Base-by-base conservation (phyloP, 2,113 vertebrate genomes). In the Osmerus eperlanus region DNA sequence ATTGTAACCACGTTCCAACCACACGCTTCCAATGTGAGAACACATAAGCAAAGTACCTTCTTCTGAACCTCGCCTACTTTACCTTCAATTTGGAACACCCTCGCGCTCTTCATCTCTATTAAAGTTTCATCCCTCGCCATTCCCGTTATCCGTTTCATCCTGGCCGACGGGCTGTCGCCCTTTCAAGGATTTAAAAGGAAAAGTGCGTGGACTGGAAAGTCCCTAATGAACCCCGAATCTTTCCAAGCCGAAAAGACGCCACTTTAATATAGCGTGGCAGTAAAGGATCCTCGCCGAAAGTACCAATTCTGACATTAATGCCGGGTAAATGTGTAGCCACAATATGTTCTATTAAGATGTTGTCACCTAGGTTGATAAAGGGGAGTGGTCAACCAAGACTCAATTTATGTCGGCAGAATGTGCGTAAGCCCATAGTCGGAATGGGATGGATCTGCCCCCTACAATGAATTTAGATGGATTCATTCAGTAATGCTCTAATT, bases 51-150 rank as follows among this genome's bases (percentile, higher is more conserved):
- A 28, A 3, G 25, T 16, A 41, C 6, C n/a, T 2, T 36, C 60
- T 23, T 71, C 2, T 18, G 56, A 59, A 59, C 21, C 18, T 59
- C n/a, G 53, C 14, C 14, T 4, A 25, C 25, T 15, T 83, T 85
- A 92, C 91, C 91, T 90, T 64, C 78, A 0, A 70, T 65, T 66
- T 89, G 89, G 6, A 78, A 79, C 5, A 91, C 89, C 4, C 73
- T 41, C 11, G 79, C 65, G 84, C 69, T 85, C 67, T 87, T 83
- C 81, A 92, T 89, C 81, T 92, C 91, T 80, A 91, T 89, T 67
- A 92, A 82, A 84, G 90, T 92, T 83, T 91, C 91, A 75, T 92
- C 91, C 80, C 87, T 88, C 70, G 78, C 71, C 65, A 88, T 91
- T 18, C 87, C 91, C 69, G 89, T 90, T 87, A 92, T 87, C 81